Conservation (phyloP, 2,888 invertebrate species). For the Altica lythri region DNA sequence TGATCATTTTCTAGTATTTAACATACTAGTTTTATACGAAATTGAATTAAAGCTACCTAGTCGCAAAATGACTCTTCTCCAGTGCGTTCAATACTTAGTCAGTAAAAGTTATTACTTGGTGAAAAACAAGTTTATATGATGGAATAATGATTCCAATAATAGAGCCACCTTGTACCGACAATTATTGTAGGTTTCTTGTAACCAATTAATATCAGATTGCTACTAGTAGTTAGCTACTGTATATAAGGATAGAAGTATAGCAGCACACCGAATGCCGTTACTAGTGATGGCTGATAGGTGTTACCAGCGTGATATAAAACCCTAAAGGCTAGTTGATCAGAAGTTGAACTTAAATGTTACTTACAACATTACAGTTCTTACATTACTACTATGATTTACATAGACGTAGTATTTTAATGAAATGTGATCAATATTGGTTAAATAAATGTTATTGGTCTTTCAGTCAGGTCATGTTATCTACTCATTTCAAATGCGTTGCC, state of each 20-base stretch:
- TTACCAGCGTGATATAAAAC: constrained; percentile 15
- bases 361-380: constrained; percentile 1
- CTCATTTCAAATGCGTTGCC: too few relatives aligned
- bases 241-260: not conserved
- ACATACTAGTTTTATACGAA: too few relatives aligned
- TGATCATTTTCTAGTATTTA: too few relatives aligned
- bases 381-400: constrained; percentile 7
- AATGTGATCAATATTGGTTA: too few relatives aligned
- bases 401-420: not conserved
- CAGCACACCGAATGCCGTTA: constrained; percentile 16
- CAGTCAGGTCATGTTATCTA: too few relatives aligned
- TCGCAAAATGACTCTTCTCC: too few relatives aligned
- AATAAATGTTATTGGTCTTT: too few relatives aligned
- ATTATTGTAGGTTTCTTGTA: constrained; percentile 19
- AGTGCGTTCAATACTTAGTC: too few relatives aligned
- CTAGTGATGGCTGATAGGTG: constrained; percentile 15
- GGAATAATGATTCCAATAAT: too few relatives aligned
- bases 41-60: too few relatives aligned
- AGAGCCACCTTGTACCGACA: constrained; percentile 1
- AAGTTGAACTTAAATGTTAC: constrained; percentile 9
- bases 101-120: too few relatives aligned
- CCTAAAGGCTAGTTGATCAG: constrained; percentile 11
- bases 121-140: too few relatives aligned
- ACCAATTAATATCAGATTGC: constrained; percentile 18
- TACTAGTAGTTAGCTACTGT: constrained; percentile 24